phyloP scores from a whole-genome alignment of 2,797 vertebrate genomes.

The Xerus rutilus region DNA sequence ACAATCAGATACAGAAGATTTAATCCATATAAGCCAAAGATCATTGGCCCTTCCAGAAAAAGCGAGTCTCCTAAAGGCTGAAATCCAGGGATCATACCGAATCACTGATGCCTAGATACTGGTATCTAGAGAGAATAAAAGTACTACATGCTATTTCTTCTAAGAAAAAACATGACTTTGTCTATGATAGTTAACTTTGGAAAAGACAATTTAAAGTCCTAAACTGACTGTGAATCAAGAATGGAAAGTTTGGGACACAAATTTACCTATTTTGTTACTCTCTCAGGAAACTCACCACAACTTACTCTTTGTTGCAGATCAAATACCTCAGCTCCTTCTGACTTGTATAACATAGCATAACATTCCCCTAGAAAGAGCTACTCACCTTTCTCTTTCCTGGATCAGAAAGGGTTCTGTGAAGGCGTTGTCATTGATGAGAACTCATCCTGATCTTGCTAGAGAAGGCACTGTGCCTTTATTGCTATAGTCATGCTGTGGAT shows the following conservation, averaged over 20 bases:
- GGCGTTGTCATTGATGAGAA: neutral
- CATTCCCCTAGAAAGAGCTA: neutral
- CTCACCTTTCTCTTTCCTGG: neutral
- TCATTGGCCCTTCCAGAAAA: neutral
- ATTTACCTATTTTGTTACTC: neutral
- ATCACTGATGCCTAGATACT: neutral
- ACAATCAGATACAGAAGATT: neutral
- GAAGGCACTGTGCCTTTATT: neutral
- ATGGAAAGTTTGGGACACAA: neutral
- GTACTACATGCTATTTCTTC: neutral
- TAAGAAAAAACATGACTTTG: neutral
- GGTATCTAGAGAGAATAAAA: neutral
- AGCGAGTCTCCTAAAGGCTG: neutral
- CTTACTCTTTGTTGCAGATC: neutral
- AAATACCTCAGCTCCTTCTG: neutral
- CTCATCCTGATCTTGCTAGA: neutral
- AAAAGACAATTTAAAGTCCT: neutral
- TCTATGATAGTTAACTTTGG: neutral
- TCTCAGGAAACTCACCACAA: neutral
- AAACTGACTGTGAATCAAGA: neutral
- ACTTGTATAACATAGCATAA: neutral
- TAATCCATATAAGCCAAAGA: neutral
- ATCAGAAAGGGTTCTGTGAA: neutral
- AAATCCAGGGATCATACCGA: neutral
- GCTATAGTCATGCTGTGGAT: neutral